Base-by-base conservation (phyloP, 2,888 invertebrate species). In the Drepanosiphum platanoidis region DNA sequence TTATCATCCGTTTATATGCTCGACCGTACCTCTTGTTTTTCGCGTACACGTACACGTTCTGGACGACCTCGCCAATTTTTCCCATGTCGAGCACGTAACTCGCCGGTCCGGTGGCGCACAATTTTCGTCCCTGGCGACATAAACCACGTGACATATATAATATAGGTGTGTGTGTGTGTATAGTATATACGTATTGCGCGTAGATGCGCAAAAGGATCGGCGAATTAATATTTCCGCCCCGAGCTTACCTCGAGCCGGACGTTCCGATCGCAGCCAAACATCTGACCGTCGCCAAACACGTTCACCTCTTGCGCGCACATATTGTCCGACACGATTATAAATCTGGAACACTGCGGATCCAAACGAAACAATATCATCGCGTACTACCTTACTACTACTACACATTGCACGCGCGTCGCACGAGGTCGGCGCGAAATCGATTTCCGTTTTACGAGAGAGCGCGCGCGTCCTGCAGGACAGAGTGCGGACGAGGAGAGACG, bases 71-170 rank as follows among this genome's bases (percentile, higher is more conserved):
- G 66, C 75, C 75, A 68, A 84, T 75, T 77, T 75, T 61, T 58
- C 83, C 83, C 66, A 84, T 52, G 83, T 84, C 75, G 66, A 84
- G 83, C 64, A 77, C 52, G 75, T 84, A 84, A 32, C 66, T 34
- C 30, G 46, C 0, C 0, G 9, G 52, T 5, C 18, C 36, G 27
- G 70, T 18, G 4, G 11, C 13, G 30, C 66, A 32, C 34, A 84
- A 36, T 52, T 22, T 36, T 39, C 3, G 68, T 75, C 83, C 83
- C 83, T 84, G n/a, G 8, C 0, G 58, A 5, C 66, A n/a, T 1
- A n/a, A 30, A 22, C 30, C 3, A 30, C 1, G 36, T n/a, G 27
- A n/a, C n/a, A 46, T 8, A 13, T 3, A 61, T 39, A 71, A 27
- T 34, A 27, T 42, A 64, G 0, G 42, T 42, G 61, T 74, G 22